Evolutionary conservation across 2,888 invertebrate species (phyloP).

Genomic region (Acrocyrtus sp.): DNA sequence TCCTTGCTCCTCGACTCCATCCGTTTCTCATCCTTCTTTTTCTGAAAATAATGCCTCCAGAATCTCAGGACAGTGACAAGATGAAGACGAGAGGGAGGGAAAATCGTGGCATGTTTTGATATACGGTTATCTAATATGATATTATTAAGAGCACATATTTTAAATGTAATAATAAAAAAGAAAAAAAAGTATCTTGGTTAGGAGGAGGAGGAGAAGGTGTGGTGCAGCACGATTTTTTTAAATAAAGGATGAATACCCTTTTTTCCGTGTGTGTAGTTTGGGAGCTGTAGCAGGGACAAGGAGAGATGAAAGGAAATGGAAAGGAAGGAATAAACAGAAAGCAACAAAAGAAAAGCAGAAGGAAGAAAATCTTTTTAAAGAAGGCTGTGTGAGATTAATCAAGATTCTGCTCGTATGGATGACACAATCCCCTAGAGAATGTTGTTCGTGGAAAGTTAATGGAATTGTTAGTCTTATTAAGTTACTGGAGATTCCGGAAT

Average conservation of each 20-base stretch:
- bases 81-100: slow-evolving; percentile 1
- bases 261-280: no score
- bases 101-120: neutral
- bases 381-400: slow-evolving; percentile 47
- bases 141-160: neutral
- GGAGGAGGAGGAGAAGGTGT: neutral
- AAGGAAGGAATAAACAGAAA: no score
- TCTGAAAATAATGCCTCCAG: no score
- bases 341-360: slow-evolving; percentile 19
- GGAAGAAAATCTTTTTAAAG: slow-evolving; percentile 37
- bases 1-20: slow-evolving; percentile 48
- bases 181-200: neutral
- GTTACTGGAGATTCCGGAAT: no score
- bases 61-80: slow-evolving; percentile 42
- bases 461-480: slow-evolving; percentile 43
- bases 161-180: neutral
- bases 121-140: neutral
- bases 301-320: slow-evolving; percentile 1
- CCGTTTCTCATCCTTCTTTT: slow-evolving; percentile 45
- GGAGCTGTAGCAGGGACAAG: slow-evolving; percentile 6
- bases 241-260: neutral
- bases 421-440: slow-evolving; percentile 48
- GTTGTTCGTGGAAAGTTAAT: slow-evolving; percentile 51
- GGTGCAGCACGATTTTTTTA: neutral
- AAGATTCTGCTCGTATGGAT: slow-evolving; percentile 47